Evolutionary conservation across 1,140 invertebrate species (phyloP).

Genomic region (Bombus affinis): DNA sequence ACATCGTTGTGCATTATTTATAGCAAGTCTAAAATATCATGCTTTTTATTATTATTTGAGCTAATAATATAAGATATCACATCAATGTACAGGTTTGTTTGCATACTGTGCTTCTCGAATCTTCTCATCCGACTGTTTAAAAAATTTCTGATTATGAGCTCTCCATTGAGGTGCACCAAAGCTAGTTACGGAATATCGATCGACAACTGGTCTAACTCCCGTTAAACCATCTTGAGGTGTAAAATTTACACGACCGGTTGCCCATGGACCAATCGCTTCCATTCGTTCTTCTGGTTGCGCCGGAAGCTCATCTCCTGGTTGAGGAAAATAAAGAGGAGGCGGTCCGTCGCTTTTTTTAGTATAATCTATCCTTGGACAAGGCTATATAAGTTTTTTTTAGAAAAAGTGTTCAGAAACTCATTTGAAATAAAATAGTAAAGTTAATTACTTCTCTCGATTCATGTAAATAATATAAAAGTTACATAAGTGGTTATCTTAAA

Average conservation of each 20-base stretch:
- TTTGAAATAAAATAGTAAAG: background rate
- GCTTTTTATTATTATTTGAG: background rate
- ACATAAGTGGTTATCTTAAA: background rate
- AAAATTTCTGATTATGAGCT: conserved; percentile 61
- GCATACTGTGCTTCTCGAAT: conserved; percentile 63
- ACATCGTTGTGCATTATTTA: conserved; percentile 84
- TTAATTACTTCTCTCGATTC: background rate
- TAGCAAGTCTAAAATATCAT: conserved; percentile 73
- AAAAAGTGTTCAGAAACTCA: background rate
- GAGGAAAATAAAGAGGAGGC: conserved; percentile 83
- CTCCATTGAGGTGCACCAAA: conserved; percentile 85
- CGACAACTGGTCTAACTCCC: conserved; percentile 87
- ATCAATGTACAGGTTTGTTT: background rate
- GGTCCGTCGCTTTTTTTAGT: conserved; percentile 56
- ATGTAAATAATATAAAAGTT: background rate
- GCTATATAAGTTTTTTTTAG: background rate
- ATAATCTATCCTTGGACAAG: conserved; percentile 44
- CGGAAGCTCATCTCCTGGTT: conserved; percentile 82
- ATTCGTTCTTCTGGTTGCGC: conserved; percentile 76
- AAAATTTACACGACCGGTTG: conserved; percentile 87
- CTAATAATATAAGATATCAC: background rate
- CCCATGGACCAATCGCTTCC: conserved; percentile 86
- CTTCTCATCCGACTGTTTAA: conserved; percentile 62
- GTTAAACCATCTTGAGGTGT: conserved; percentile 86
- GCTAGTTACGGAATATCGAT: conserved; percentile 88